Conservation (phyloP, 2,888 invertebrate species). For the Eristalinus sepulchralis region DNA sequence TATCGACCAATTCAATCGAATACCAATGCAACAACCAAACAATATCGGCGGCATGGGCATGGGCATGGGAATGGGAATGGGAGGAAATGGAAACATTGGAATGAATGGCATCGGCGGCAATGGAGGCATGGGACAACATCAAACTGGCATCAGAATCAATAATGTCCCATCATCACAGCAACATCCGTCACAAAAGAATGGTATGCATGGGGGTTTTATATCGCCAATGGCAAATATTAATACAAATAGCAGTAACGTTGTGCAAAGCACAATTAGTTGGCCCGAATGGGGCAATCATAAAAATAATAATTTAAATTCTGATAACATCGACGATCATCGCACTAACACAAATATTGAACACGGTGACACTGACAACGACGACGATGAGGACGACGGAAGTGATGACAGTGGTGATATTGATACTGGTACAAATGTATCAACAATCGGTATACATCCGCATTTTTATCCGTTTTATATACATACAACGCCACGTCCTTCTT, state of each 20-base stretch:
- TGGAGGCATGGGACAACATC: conserved; percentile 76
- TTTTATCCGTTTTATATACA: conserved; percentile 75
- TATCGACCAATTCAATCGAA: conserved; percentile 80
- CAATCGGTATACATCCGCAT: conserved; percentile 73
- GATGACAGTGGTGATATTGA: conserved; percentile 73
- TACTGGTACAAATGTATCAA: conserved; percentile 73
- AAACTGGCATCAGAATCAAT: conserved; percentile 79
- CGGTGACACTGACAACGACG: neutral
- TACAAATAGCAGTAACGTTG: conserved; percentile 78
- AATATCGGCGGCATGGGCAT: conserved; percentile 73
- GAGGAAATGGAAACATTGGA: conserved; percentile 62
- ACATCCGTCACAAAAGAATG: conserved; percentile 77
- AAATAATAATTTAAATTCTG: conserved; percentile 48
- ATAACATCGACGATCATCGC: conserved; percentile 14
- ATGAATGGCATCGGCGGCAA: conserved; percentile 70
- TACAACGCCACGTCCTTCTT: conserved; percentile 75
- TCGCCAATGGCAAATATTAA: conserved; percentile 73
- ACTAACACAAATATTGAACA: conserved; percentile 13
- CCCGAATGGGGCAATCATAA: conserved; percentile 71
- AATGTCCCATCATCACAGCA: conserved; percentile 79
- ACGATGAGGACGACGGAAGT: conserved; percentile 23
- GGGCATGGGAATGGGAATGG: conserved; percentile 45
- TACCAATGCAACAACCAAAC: conserved; percentile 78
- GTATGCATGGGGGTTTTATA: conserved; percentile 73
- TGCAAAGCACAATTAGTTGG: conserved; percentile 78